Evolutionary conservation across 2,888 invertebrate species (phyloP).

Genomic region (Stenodema calcarata): DNA sequence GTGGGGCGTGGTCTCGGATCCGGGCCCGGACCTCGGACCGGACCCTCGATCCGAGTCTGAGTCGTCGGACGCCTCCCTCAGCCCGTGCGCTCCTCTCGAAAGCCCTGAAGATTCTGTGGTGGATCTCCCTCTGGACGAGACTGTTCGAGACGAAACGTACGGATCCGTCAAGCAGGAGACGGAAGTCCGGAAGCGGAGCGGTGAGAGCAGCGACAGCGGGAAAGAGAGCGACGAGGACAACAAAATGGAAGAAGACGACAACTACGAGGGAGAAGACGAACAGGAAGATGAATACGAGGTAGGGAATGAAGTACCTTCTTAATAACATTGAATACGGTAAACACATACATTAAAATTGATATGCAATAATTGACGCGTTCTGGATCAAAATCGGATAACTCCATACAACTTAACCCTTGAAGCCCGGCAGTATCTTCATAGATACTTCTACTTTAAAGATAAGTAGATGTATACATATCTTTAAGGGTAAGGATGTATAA

Average conservation of each 20-base stretch:
- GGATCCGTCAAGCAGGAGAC: conserved; percentile 16
- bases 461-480: no score
- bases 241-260: conserved; percentile 52
- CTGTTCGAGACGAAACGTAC: background rate
- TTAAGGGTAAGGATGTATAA: no score
- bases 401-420: no score
- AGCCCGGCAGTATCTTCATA: no score
- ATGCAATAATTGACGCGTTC: no score
- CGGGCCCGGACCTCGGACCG: conserved; percentile 33
- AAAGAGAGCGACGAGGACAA: conserved; percentile 52
- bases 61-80: conserved; percentile 43
- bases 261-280: conserved; percentile 45
- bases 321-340: no score
- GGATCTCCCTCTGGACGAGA: conserved; percentile 42
- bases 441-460: no score
- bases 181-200: conserved; percentile 42
- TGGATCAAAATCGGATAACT: no score
- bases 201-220: conserved; percentile 44
- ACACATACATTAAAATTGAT: no score
- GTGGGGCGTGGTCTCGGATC: conserved; percentile 43
- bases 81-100: conserved; percentile 49
- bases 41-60: conserved; percentile 42
- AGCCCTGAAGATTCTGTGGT: conserved; percentile 44
- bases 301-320: background rate
- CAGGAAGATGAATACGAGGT: conserved; percentile 27